Base-by-base conservation (phyloP, 2,888 invertebrate genomes). In the Gasteruption jaculator region DNA sequence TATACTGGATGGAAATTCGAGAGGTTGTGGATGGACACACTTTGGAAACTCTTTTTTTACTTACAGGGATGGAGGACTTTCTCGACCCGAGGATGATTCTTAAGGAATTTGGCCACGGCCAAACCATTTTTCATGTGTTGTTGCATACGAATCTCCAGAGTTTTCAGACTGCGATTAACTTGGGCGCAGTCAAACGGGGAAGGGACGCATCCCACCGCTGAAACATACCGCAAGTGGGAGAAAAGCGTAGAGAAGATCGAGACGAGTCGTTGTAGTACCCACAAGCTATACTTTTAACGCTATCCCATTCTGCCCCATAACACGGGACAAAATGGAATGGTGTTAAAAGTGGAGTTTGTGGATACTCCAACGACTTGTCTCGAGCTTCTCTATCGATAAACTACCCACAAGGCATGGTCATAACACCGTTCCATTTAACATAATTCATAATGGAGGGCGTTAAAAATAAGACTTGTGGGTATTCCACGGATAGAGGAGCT, bases 381-480 rank as follows among this genome's bases (percentile, higher is more conserved):
- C n/a, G n/a, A n/a, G n/a, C n/a, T n/a, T n/a, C n/a, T n/a, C n/a
- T n/a, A n/a, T n/a, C n/a, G 77, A 15, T 85, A 74, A 10, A 85
- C 79, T 12, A 86, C 85, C 3, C 95, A 95, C 95, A 96, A 95
- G 3, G 95, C 82, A 14, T 91, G 90, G 73, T 96, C 95, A 4
- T 89, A 83, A 72, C 95, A 95, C 2, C 94, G 95, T 72, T 95
- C 96, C 82, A 95, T 87, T 67, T 94, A 96, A 68, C 95, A 92
- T 2, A 90, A 93, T 2, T 94, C 95, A 31, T 91, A 76, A 27
- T 32, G 95, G 68, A 1, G 95, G 95, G 33, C 85, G 77, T 82
- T 93, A 24, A n/a, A n/a, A n/a, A n/a, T n/a, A n/a, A n/a, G n/a
- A n/a, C n/a, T n/a, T n/a, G n/a, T n/a, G n/a, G n/a, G n/a, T n/a